Percentiles rank a stretch among this genome's conserved stretches.
Evolutionary conservation across 2,888 invertebrate genomes (phyloP).

Genomic region (Ormyrus labotus): DNA sequence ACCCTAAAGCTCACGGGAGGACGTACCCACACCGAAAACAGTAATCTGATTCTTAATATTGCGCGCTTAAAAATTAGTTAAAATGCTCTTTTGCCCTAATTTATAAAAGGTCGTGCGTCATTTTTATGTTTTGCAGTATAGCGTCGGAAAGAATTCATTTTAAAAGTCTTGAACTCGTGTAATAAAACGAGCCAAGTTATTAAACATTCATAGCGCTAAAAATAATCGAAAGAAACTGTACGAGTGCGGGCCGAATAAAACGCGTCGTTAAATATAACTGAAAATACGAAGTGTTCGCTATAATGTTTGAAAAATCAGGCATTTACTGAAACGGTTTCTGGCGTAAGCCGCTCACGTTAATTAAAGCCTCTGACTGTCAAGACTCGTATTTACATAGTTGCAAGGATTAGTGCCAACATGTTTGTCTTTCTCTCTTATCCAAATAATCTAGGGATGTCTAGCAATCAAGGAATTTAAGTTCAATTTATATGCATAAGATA

Average conservation of each 20-base stretch:
- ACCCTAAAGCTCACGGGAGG: constrained; percentile 15
- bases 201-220: no score
- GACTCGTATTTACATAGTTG: constrained; percentile 17
- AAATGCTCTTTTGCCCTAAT: background rate
- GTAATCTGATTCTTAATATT: constrained; percentile 34
- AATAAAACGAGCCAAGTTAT: no score
- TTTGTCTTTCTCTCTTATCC: constrained; percentile 18
- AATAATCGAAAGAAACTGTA: no score
- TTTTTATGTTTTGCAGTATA: no score
- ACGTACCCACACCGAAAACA: background rate
- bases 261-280: no score
- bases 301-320: background rate
- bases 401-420: constrained; percentile 6
- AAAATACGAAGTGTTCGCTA: background rate
- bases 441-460: constrained; percentile 13
- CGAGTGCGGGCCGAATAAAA: no score
- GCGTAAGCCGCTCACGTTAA: constrained; percentile 17
- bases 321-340: background rate
- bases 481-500: background rate
- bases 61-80: constrained; percentile 9
- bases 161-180: no score
- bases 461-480: constrained; percentile 21
- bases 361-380: constrained; percentile 17
- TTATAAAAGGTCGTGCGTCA: no score
- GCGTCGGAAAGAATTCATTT: no score